Evolutionary conservation across 2,113 vertebrate species (phyloP).

Genomic region (Cyprinodon variegatus): DNA sequence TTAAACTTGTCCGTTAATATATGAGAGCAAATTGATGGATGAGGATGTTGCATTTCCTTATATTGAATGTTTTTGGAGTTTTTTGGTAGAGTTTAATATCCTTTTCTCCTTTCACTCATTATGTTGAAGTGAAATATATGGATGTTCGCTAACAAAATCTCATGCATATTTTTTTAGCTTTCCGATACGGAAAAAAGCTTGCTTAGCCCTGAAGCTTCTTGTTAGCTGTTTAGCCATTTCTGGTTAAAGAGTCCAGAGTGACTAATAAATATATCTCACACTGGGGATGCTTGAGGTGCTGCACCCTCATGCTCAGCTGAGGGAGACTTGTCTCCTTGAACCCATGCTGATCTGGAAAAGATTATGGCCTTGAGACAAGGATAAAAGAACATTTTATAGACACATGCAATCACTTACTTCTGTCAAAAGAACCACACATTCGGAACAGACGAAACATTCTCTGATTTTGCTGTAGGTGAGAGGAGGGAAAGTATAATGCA

Average conservation of each 20-base stretch:
- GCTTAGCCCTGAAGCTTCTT: conserved; percentile 32
- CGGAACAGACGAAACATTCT: background rate
- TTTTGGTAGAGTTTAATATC: conserved; percentile 1
- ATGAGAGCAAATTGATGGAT: background rate
- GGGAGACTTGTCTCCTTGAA: conserved; percentile 56
- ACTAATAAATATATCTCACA: conserved; percentile 71
- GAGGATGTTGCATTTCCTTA: background rate
- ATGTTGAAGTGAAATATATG: conserved; percentile 33
- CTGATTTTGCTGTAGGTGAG: background rate
- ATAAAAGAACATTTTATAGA: conserved; percentile 7
- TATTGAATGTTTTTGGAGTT: background rate
- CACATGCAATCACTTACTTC: conserved; percentile 11
- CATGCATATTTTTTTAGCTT: conserved; percentile 44
- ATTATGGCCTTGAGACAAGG: conserved; percentile 40
- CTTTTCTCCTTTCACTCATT: conserved; percentile 17
- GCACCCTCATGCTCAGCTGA: conserved; percentile 44
- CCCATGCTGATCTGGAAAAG: conserved; percentile 43
- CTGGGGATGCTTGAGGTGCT: conserved; percentile 41
- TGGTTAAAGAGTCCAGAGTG: conserved; percentile 44
- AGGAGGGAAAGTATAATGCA: background rate
- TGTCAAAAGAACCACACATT: conserved; percentile 4
- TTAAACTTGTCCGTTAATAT: conserved; percentile 21
- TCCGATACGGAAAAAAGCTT: conserved; percentile 37
- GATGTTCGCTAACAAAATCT: conserved; percentile 23
- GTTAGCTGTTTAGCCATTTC: conserved; percentile 38